Evolutionary conservation across 2,888 invertebrate species (phyloP).

Genomic region (Pachycephus smyrnensis): DNA sequence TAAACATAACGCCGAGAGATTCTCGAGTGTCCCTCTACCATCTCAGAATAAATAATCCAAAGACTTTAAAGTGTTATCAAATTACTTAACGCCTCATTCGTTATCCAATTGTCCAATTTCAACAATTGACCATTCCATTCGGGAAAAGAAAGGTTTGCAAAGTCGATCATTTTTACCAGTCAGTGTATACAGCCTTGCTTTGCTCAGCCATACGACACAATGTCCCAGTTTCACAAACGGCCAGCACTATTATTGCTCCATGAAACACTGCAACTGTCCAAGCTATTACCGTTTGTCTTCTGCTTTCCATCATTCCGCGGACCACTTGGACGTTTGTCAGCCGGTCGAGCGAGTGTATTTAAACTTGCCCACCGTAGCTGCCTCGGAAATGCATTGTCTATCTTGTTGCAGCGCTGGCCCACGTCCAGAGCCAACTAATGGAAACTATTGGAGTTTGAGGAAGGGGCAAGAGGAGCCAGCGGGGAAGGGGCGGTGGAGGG

Average conservation of each 20-base stretch:
- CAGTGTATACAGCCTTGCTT: not conserved
- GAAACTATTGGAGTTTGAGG: conserved; percentile 35
- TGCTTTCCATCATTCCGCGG: conserved; percentile 1
- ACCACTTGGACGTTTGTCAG: conserved; percentile 18
- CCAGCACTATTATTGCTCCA: not conserved
- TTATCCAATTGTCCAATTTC: not conserved
- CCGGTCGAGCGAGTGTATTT: conserved; percentile 15
- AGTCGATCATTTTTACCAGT: not conserved
- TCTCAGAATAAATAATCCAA: not conserved
- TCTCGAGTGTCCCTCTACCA: not conserved
- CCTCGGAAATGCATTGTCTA: conserved; percentile 36
- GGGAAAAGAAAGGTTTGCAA: no score
- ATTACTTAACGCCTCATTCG: not conserved
- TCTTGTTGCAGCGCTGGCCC: conserved; percentile 37
- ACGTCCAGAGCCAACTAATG: conserved; percentile 40
- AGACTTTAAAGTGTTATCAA: not conserved
- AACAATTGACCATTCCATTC: not conserved
- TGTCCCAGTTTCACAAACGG: not conserved
- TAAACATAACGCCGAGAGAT: not conserved
- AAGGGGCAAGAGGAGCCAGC: not conserved
- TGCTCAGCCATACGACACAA: not conserved
- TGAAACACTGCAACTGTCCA: not conserved
- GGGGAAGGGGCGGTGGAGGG: not conserved
- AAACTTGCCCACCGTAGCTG: conserved; percentile 22
- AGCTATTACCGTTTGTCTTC: not conserved